Base-by-base conservation (phyloP, 2,113 vertebrate species). In the Anolis sagrei region DNA sequence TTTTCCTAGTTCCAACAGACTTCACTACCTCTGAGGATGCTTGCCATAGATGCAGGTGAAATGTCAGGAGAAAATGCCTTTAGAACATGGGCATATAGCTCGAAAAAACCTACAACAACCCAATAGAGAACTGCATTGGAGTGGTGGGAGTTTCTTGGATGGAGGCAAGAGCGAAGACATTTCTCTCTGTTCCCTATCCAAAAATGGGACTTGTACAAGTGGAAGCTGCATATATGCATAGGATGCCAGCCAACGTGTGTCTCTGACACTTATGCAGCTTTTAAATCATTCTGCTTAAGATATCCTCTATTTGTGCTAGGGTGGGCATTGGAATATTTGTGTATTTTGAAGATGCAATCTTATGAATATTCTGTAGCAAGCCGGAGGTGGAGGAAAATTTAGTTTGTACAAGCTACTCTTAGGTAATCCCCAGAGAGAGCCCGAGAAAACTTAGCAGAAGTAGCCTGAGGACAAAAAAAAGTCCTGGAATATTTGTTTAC, bases 291-390 rank as follows among this genome's bases (percentile, higher is more conserved):
- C 64, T 68, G 29, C 10, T 7, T 29, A 29, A 29, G 2, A 5
- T 7, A 9, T 27, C 64, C 62, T 23, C 25, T n/a, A 84, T 68
- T 58, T 93, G 48, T 68, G 84, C 19, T 29, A 34, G 82, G 49
- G 73, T 84, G 81, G 80, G 87, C 85, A 48, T 16, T 13, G 3
- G 39, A 61, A 58, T 48, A 14, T 44, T 32, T 64, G 73, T 34
- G 14, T 73, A 48, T 79, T 73, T 29, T 34, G 62, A 74, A 62
- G 16, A n/a, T 6, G 1, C 29, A 85, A 0, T 44, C 13, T 36
- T 72, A 75, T 84, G 79, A 87, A 74, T 76, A 27, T 16, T 75
- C 1, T 49, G 84, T 85, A 79, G 44, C 1, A 54, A 82, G 32
- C 1, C 0, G 1, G 36, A 27, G 78, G 10, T 19, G 77, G 66